These are phyloP conservation scores for Stegostoma tigrinum DNA, from an alignment of 2,113 vertebrate genomes.

Conservation along the genomic window DNA sequence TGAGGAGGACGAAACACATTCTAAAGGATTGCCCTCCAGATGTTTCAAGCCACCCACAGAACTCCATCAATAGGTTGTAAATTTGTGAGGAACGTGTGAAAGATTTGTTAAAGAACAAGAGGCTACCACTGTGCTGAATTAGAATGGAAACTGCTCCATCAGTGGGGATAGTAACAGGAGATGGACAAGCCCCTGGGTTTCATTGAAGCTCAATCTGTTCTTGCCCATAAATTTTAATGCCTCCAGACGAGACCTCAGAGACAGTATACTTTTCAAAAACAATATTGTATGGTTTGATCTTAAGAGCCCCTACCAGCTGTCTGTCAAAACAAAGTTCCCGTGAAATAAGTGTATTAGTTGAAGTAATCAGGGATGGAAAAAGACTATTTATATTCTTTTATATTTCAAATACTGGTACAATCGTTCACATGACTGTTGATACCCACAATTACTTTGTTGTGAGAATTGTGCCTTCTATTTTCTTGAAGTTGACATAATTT, in stretches of 20 bases:
- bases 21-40: slow-evolving; percentile 46
- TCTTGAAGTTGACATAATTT: neutral
- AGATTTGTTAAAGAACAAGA: slow-evolving; percentile 55
- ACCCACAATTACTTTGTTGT: neutral
- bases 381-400: neutral
- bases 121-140: slow-evolving; percentile 42
- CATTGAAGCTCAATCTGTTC: slow-evolving; percentile 45
- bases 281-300: slow-evolving; percentile 7
- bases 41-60: slow-evolving; percentile 52
- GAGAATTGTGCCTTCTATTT: neutral
- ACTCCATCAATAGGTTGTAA: slow-evolving; percentile 50
- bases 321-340: slow-evolving; percentile 9
- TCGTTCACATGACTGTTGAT: neutral
- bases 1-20: slow-evolving; percentile 40
- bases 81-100: slow-evolving; percentile 48
- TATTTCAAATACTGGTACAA: neutral
- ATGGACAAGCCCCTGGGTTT: slow-evolving; percentile 39
- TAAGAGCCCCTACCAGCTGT: neutral
- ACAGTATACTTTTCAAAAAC: neutral
- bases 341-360: neutral
- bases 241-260: neutral
- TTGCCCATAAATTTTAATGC: slow-evolving; percentile 48
- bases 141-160: slow-evolving; percentile 48
- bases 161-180: slow-evolving; percentile 45
- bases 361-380: neutral